Evolutionary conservation across 2,888 invertebrate species (phyloP).

Genomic region (Acanthosepion lycidas): DNA sequence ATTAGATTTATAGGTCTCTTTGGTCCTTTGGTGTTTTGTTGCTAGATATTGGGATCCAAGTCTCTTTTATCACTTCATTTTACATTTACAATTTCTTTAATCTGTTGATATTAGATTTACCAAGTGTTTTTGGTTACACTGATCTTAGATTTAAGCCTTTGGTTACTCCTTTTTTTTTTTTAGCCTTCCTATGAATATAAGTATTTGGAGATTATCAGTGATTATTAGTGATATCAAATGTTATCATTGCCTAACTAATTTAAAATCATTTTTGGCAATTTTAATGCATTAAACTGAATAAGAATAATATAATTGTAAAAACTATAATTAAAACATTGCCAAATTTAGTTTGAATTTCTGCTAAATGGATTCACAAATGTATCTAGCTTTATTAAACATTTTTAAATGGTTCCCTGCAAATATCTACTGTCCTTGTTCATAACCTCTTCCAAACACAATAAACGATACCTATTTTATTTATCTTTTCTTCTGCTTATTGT

Average conservation of each 20-base stretch:
- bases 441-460: neutral
- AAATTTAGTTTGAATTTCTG: neutral
- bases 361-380: neutral
- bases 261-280: neutral
- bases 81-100: too few relatives aligned
- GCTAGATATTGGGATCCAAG: too few relatives aligned
- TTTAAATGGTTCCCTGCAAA: neutral
- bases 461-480: neutral
- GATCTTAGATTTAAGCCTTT: too few relatives aligned
- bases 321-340: neutral
- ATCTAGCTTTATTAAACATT: neutral
- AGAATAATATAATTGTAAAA: neutral
- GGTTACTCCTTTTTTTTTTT: neutral
- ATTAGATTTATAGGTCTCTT: too few relatives aligned
- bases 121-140: too few relatives aligned
- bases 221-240: neutral
- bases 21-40: too few relatives aligned
- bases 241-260: neutral
- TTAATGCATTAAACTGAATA: neutral
- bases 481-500: neutral
- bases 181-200: neutral
- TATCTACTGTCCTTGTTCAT: neutral
- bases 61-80: too few relatives aligned
- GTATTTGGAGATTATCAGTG: neutral
- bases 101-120: too few relatives aligned